These are phyloP conservation scores for Mechanitis messenoides DNA, from an alignment of 2,888 invertebrate species.

Conservation along the genomic window DNA sequence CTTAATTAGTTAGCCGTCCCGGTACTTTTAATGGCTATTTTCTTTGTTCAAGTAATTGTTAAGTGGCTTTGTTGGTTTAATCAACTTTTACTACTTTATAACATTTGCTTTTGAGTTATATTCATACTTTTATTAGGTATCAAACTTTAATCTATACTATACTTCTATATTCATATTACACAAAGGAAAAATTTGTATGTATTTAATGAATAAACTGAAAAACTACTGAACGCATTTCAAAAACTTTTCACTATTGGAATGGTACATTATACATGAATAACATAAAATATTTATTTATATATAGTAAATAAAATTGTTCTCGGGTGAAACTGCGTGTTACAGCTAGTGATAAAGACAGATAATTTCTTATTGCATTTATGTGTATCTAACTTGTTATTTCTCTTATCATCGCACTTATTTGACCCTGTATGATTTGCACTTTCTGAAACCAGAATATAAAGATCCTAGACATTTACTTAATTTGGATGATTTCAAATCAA, in stretches of 20 bases:
- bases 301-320: too few relatives aligned
- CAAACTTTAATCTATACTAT: too few relatives aligned
- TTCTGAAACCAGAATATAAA: slow-evolving; percentile 39
- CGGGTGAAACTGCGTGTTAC: background rate
- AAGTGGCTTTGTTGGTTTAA: slow-evolving; percentile 37
- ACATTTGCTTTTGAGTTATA: slow-evolving; percentile 23
- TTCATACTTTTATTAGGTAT: too few relatives aligned
- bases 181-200: slow-evolving; percentile 9
- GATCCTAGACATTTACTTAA: slow-evolving; percentile 30
- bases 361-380: slow-evolving; percentile 43
- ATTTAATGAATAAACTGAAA: too few relatives aligned
- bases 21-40: slow-evolving; percentile 49
- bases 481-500: background rate
- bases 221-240: too few relatives aligned
- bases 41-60: slow-evolving; percentile 50
- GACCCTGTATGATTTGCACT: slow-evolving; percentile 66
- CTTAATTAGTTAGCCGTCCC: slow-evolving; percentile 47
- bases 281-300: too few relatives aligned
- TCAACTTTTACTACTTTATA: slow-evolving; percentile 21
- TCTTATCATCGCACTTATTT: slow-evolving; percentile 48
- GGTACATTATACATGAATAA: too few relatives aligned
- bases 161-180: too few relatives aligned
- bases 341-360: too few relatives aligned
- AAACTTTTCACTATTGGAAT: too few relatives aligned
- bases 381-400: slow-evolving; percentile 38